Evolutionary conservation across 1,140 invertebrate species (phyloP), one percentile per base, ranked within the genome.

Genomic region (Scaptomyza hsui): DNA sequence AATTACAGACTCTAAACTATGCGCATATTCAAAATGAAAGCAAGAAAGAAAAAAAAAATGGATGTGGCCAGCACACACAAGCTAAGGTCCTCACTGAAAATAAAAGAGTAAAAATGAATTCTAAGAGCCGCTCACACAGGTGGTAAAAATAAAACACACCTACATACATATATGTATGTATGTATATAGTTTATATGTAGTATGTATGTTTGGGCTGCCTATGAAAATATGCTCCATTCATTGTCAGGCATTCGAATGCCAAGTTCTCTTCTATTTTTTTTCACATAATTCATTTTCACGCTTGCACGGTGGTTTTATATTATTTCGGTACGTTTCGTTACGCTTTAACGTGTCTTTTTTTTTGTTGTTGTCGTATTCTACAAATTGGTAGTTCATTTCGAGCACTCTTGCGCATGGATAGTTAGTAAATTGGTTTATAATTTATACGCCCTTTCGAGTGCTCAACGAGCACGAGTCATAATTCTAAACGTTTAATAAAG

Each of bases 401-500:
- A 45, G 72, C 81, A 79, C 67, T 76, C 72, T 79, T 86, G 72
- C 77, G 77, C 64, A 61, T 64, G 72, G 73, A 44, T 80, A 72
- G 81, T 75, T 86, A 78, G 72, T 78, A 86, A 86, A 86, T 86
- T 86, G 82, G 82, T 82, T 88, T 86, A 75, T 89, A 86, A 86
- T 86, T 86, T 89, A 86, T 86, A 82, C 49, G 56, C 62, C 62
- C 41, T 56, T 53, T 67, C 59, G 71, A 57, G 62, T 53, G 59
- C 48, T 32, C 57, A 51, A 42, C 26, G 52, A 68, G 56, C 48
- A 26, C 4, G 45, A 64, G 42, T 62, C 78, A 71, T 88, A 88
- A 78, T 72, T 78, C 72, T 41, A 37, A n/a, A 19, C 63, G 47
- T 89, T 78, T 86, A 86, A 86, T 89, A 75, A 78, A 83, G 83